Base-by-base conservation (phyloP, 2,888 invertebrate species). In the Cataglyphis rosenhaueri region DNA sequence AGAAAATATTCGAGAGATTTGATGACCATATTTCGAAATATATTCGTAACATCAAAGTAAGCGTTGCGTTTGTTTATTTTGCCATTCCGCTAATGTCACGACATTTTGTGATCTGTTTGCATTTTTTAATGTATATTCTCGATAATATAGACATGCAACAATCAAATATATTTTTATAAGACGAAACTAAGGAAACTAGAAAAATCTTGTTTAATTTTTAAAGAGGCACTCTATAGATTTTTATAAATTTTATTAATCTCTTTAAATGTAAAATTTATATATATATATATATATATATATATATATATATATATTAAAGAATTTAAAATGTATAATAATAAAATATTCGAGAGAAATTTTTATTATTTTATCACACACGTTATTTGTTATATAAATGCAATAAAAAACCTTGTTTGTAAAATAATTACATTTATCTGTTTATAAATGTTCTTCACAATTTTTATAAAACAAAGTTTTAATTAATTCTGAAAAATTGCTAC, bases 21-120 rank as follows among this genome's bases (percentile, higher is more conserved):
- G 68, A 48, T 52, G 52, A 68, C 12, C 52, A 41, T 32, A 48
- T 68, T 68, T 52, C 48, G 38, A 48, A 68, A n/a, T 52, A 18
- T 48, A 52, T 52, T 68, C n/a, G 52, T 68, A 68, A 52, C 32
- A 10, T 0, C 48, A 52, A n/a, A 10, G 2, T 5, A 21, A 29
- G n/a, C 29, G 12, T 38, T 15, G 32, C 21, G 12, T 65, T 3
- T 6, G 5, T 48, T 66, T 66, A 65, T 65, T 66, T 66, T 66
- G 44, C 44, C 18, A 29, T 48, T 0, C 1, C 12, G 38, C 10
- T 10, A 48, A 48, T 48, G 18, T n/a, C 48, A 3, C 21, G 10
- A 68, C 32, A 32, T 32, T 68, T 52, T 68, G n/a, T 5, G 52
- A 48, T 2, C 1, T 10, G 5, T 48, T 3, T 18, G 61, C 32